phyloP scores from a whole-genome alignment of 2,113 vertebrate species.

The Epinephelus cyanopodus region DNA sequence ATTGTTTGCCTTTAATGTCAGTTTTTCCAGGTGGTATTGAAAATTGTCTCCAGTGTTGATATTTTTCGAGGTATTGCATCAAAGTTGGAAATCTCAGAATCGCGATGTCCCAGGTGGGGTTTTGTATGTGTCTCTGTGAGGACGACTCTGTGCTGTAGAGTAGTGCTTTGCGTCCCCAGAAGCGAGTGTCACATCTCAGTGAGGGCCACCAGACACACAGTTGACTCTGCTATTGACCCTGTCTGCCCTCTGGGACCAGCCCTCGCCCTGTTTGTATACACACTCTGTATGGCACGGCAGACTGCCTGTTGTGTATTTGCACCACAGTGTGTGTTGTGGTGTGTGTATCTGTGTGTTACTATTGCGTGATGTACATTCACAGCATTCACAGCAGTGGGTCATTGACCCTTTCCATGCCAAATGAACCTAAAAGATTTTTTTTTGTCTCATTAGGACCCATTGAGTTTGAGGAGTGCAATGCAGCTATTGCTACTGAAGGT shows the following conservation, averaged over 20 bases:
- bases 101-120: neutral
- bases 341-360: conserved; percentile 54
- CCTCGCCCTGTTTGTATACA: conserved; percentile 55
- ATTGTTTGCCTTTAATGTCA: no score
- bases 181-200: conserved; percentile 51
- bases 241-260: conserved; percentile 75
- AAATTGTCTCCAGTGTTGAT: no score
- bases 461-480: conserved; percentile 98
- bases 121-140: conserved; percentile 18
- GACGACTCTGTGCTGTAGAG: conserved; percentile 19
- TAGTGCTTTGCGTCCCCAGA: conserved; percentile 40
- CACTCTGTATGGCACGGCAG: conserved; percentile 54
- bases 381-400: conserved; percentile 66
- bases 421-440: conserved; percentile 67
- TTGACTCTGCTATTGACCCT: conserved; percentile 78
- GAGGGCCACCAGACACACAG: conserved; percentile 75
- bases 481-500: conserved; percentile 94
- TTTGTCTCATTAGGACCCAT: conserved; percentile 87
- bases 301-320: conserved; percentile 51
- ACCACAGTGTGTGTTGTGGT: conserved; percentile 35
- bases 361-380: conserved; percentile 74
- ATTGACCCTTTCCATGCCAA: conserved; percentile 72
- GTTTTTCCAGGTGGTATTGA: no score
- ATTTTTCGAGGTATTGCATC: no score
- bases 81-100: no score